Evolutionary conservation across 2,797 vertebrate species (phyloP).

Genomic region (Carcharodon carcharias): DNA sequence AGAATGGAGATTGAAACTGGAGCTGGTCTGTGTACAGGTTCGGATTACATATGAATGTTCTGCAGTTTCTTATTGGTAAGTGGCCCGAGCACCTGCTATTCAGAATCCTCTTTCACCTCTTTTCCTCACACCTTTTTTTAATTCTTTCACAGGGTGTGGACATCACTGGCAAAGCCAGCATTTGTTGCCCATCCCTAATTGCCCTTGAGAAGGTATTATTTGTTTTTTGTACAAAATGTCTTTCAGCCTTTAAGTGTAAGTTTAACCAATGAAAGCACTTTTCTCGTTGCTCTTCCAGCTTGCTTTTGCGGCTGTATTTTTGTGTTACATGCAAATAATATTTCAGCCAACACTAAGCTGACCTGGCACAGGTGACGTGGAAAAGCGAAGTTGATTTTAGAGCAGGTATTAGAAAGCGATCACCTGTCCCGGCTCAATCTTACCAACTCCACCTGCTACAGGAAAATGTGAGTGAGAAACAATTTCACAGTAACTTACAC

Average conservation of each 20-base stretch:
- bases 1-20: background rate
- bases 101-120: background rate
- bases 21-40: background rate
- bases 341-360: background rate
- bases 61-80: background rate
- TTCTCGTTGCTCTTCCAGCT: background rate
- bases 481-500: background rate
- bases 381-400: background rate
- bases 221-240: background rate
- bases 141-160: too few species aligned
- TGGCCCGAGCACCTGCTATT: background rate
- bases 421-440: background rate
- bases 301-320: background rate
- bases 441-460: background rate
- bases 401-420: background rate
- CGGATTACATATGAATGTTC: background rate
- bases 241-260: background rate
- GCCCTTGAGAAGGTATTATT: too few species aligned
- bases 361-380: background rate
- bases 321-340: background rate
- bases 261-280: background rate
- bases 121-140: background rate
- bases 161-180: too few species aligned
- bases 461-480: background rate
- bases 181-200: too few species aligned